Conservation (phyloP, 2,888 invertebrate genomes). For the Apodemia mormo region DNA sequence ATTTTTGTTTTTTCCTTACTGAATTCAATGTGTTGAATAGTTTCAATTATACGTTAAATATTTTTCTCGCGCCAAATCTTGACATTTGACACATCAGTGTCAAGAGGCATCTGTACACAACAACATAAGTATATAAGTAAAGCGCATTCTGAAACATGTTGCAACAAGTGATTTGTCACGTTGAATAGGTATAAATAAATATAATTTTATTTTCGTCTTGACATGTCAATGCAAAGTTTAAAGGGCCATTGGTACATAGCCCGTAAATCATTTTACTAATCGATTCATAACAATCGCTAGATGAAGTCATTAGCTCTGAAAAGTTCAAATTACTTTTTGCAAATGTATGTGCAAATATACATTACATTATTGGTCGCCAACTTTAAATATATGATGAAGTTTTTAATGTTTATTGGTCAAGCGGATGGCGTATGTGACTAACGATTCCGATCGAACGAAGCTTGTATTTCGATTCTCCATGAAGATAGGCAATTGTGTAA, state of each 20-base stretch:
- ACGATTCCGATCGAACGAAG: no score
- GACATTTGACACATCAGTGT: conserved; percentile 40
- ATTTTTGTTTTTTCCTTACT: no score
- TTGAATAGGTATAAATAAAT: conserved; percentile 38
- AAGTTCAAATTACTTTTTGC: no score
- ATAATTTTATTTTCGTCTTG: conserved; percentile 30
- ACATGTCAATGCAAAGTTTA: conserved; percentile 33
- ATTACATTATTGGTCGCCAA: no score
- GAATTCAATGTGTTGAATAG: not conserved
- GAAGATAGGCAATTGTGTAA: no score
- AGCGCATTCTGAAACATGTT: conserved; percentile 30
- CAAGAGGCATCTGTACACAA: conserved; percentile 38
- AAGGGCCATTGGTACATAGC: conserved; percentile 24
- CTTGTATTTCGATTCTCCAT: no score
- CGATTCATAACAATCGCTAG: conserved; percentile 18
- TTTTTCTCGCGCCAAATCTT: conserved; percentile 29
- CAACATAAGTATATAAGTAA: conserved; percentile 29
- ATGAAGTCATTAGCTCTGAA: conserved; percentile 1
- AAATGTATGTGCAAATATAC: no score
- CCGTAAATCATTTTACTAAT: conserved; percentile 20
- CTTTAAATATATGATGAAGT: no score
- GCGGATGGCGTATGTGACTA: no score
- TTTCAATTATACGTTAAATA: conserved; percentile 32
- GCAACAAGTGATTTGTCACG: conserved; percentile 37
- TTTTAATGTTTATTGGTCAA: no score